These are phyloP conservation scores for Dascyllus trimaculatus DNA, from an alignment of 2,113 vertebrate genomes.

Conservation along the genomic window DNA sequence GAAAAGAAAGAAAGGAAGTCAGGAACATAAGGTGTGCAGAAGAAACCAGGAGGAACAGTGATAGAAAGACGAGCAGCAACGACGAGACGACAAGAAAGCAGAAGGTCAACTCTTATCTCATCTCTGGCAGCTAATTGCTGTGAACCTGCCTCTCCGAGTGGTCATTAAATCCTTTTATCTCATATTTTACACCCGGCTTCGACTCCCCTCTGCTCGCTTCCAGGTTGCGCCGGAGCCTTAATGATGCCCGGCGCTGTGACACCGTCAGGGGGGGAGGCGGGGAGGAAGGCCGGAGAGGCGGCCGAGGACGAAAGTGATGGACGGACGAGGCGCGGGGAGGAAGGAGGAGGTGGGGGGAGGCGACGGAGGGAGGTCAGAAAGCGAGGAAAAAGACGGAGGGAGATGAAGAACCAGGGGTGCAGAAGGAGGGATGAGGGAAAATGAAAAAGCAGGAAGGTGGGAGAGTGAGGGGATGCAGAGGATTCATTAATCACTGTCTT, in stretches of 20 bases:
- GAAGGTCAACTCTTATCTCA: slow-evolving; percentile 50
- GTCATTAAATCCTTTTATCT: slow-evolving; percentile 67
- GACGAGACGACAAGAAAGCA: slow-evolving; percentile 17
- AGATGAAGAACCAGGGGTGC: neutral
- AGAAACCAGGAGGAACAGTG: neutral
- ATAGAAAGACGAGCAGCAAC: neutral
- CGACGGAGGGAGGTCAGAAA: slow-evolving; percentile 9
- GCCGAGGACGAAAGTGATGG: slow-evolving; percentile 44
- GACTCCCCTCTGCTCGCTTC: slow-evolving; percentile 17
- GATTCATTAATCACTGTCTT: slow-evolving; percentile 75
- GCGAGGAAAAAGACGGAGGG: neutral
- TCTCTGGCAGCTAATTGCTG: slow-evolving; percentile 62
- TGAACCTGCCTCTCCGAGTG: slow-evolving; percentile 44
- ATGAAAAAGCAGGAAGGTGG: slow-evolving; percentile 7
- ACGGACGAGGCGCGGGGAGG: neutral
- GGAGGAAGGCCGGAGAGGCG: neutral
- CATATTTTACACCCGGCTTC: slow-evolving; percentile 34
- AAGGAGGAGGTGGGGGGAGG: slow-evolving; percentile 15
- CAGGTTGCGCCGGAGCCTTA: slow-evolving; percentile 43
- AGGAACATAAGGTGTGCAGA: neutral
- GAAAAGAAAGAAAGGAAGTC: neutral
- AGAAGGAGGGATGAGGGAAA: neutral
- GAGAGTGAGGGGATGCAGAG: slow-evolving; percentile 29
- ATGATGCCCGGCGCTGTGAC: slow-evolving; percentile 39
- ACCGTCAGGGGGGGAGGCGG: neutral